Conservation (phyloP, 2,113 vertebrate genomes). For the Danionella cerebrum region DNA sequence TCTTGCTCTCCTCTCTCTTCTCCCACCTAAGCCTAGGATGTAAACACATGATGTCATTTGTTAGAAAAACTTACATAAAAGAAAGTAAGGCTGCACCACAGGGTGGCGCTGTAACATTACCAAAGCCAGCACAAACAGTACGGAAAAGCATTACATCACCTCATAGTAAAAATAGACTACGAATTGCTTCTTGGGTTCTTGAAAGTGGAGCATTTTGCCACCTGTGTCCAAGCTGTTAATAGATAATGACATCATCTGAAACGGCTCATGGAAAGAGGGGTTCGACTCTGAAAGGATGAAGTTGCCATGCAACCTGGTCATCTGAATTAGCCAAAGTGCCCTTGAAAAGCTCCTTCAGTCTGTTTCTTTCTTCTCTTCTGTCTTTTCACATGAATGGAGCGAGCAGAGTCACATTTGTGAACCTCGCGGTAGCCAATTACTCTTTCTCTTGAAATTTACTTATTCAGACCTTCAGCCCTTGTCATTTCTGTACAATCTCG, state of each 20-base stretch:
- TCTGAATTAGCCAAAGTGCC: constrained; percentile 14
- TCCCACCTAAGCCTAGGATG: constrained; percentile 2
- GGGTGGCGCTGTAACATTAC: constrained; percentile 27
- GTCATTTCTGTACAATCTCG: background rate
- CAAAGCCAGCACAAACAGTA: background rate
- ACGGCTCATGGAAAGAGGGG: constrained; percentile 11
- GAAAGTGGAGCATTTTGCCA: constrained; percentile 42
- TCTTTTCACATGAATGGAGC: background rate
- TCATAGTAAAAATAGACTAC: constrained; percentile 21
- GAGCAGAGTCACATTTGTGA: background rate
- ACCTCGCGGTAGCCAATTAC: background rate
- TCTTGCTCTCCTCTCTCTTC: background rate
- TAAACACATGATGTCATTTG: constrained; percentile 36
- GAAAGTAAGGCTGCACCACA: constrained; percentile 4
- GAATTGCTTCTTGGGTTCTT: constrained; percentile 34
- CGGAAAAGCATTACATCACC: constrained; percentile 40
- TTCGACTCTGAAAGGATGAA: constrained; percentile 25
- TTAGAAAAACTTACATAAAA: constrained; percentile 11
- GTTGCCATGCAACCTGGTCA: constrained; percentile 3
- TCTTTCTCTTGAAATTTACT: background rate
- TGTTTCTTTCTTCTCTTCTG: background rate
- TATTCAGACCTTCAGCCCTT: background rate
- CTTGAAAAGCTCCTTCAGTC: background rate
- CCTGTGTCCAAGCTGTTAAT: constrained; percentile 36
- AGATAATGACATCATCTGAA: constrained; percentile 45